These are phyloP conservation scores for Alligator sinensis DNA, from an alignment of 2,113 vertebrate species.

Conservation along the genomic window DNA sequence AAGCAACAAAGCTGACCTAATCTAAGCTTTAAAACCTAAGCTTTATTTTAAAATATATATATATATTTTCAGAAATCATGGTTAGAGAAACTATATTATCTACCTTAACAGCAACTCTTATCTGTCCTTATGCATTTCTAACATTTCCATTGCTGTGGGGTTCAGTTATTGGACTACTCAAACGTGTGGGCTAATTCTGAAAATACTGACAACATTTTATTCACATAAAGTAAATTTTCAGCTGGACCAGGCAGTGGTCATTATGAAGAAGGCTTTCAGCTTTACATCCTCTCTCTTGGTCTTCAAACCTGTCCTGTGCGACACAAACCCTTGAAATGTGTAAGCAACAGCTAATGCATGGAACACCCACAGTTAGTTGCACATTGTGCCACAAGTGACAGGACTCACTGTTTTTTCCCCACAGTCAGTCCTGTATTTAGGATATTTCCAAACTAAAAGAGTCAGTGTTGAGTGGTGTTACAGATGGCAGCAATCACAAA, in stretches of 20 bases:
- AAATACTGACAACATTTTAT: not conserved
- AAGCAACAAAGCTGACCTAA: not conserved
- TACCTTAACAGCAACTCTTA: not conserved
- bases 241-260: not conserved
- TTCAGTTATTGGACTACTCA: not conserved
- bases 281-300: not conserved
- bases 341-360: not conserved
- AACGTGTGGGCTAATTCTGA: not conserved
- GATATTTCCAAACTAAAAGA: not conserved
- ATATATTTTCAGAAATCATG: not conserved
- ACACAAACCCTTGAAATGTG: fast-evolving
- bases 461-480: not conserved
- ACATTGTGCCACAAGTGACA: not conserved
- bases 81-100: not conserved
- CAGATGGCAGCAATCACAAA: too few species aligned
- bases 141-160: not conserved
- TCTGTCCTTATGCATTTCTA: not conserved
- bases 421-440: not conserved
- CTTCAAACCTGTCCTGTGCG: not conserved
- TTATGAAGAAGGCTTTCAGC: not conserved
- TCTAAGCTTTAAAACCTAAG: not conserved
- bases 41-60: not conserved
- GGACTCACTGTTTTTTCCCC: not conserved
- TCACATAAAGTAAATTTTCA: not conserved
- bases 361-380: not conserved